Evolutionary conservation across 2,797 vertebrate species (phyloP), one percentile per base, ranked within the genome.

Genomic region (Denticeps clupeoides): DNA sequence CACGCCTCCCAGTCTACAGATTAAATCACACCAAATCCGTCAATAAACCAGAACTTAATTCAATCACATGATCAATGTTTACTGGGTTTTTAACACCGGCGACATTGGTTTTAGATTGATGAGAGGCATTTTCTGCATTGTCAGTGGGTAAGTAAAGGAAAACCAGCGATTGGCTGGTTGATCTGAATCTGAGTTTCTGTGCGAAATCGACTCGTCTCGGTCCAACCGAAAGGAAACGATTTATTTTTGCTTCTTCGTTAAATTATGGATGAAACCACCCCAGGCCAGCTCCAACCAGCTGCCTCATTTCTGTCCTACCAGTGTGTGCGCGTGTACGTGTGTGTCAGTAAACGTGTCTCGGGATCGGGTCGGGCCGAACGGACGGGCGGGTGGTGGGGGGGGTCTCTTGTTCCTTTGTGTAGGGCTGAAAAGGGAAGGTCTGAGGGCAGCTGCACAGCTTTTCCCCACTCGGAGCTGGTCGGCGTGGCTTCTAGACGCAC

Each of bases 391-490:
- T 65, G 16, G 68, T 69, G 71, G 68, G 56, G 44, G 79, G 76
- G 79, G 74, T 73, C 72, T 77, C 70, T 75, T 72, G 73, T 76
- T 78, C 79, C 71, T 80, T 85, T 84, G 77, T 82, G 72, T 60
- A 47, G 21, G 60, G 5, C 70, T 84, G 74, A 82, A 81, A 60
- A 83, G 82, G 72, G 81, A 73, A 70, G 71, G 74, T 73, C 62
- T 68, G 69, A 74, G n/a, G 73, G 85, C 88, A 85, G 87, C 82
- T 86, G 84, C 81, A 65, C 87, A 83, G 80, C 85, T 86, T 85
- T 85, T 86, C 88, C 91, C 93, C 95, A 76, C 90, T 90, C 89
- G 93, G 92, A 89, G 95, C 93, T 93, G 83, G 87, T 93, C 90
- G 85, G 87, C 73, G 71, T 91, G 89, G 76, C 83, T 79, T 85